These are phyloP conservation scores for Hydrophis major DNA, from an alignment of 2,797 vertebrate genomes.

Conservation along the genomic window DNA sequence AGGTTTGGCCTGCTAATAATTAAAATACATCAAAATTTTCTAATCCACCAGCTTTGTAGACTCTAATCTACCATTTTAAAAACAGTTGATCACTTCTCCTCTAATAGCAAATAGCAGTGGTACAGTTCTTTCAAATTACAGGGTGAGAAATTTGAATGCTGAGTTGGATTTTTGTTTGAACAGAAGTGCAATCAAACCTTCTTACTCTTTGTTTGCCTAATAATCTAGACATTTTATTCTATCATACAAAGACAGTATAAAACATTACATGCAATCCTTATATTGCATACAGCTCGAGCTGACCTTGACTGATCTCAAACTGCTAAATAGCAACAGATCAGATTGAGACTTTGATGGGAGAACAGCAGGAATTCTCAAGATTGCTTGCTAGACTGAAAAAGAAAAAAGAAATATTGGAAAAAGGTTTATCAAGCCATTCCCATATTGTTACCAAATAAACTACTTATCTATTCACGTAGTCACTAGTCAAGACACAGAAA, in stretches of 20 bases:
- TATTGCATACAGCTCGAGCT: not conserved
- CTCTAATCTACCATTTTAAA: not conserved
- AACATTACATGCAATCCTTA: not conserved
- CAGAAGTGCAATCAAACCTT: not conserved
- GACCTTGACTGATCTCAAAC: not conserved
- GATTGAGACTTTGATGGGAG: not conserved
- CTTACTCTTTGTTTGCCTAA: not conserved
- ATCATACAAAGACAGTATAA: not conserved
- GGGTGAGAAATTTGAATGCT: not conserved
- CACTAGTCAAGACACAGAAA: not conserved
- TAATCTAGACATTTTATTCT: not conserved
- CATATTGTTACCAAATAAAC: not conserved
- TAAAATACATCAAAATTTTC: conserved; percentile 20
- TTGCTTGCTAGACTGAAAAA: not conserved
- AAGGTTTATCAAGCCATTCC: not conserved
- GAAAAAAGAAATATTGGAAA: not conserved
- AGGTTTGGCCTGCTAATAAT: conserved; percentile 7
- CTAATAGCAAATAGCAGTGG: not conserved
- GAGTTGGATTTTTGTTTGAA: not conserved
- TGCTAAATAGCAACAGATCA: not conserved
- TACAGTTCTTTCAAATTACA: not conserved
- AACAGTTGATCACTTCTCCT: not conserved
- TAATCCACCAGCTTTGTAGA: not conserved
- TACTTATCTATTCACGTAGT: not conserved
- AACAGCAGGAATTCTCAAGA: not conserved